Evolutionary conservation across 2,888 invertebrate genomes (phyloP).

Genomic region (Epirrhoe tristata): DNA sequence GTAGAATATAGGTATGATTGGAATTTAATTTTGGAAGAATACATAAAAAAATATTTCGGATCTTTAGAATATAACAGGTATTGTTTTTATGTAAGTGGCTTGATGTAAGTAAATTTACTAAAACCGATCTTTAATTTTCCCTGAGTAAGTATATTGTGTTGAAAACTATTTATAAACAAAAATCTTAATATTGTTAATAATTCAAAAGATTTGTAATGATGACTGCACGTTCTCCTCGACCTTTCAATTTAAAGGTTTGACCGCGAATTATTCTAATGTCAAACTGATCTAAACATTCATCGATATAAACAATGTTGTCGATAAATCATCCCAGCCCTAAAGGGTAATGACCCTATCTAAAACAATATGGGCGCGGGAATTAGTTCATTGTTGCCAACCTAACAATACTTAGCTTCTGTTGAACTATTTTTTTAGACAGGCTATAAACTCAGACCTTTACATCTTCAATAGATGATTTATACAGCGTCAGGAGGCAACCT

Average conservation of each 20-base stretch:
- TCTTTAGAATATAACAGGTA: no score
- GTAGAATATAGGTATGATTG: neutral
- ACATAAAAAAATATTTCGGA: neutral
- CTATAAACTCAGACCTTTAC: no score
- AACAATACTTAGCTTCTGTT: constrained; percentile 32
- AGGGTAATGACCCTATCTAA: constrained; percentile 79
- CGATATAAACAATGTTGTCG: constrained; percentile 32
- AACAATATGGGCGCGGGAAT: constrained; percentile 81
- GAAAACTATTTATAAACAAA: neutral
- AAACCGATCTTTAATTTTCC: no score
- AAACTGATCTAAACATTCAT: constrained; percentile 29
- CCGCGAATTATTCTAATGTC: constrained; percentile 19
- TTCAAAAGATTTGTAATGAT: no score
- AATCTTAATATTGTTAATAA: no score
- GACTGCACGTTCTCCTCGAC: neutral
- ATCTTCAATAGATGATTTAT: no score
- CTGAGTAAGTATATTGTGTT: no score
- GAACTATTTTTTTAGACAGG: constrained; percentile 19
- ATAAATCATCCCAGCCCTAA: constrained; percentile 38
- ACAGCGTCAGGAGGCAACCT: no score
- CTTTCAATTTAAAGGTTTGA: neutral
- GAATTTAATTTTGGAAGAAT: neutral
- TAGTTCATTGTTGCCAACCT: constrained; percentile 68
- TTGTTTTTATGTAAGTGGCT: no score
- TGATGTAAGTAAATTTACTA: no score